phyloP scores from a whole-genome alignment of 1,140 invertebrate genomes.

The Saccostrea echinata region DNA sequence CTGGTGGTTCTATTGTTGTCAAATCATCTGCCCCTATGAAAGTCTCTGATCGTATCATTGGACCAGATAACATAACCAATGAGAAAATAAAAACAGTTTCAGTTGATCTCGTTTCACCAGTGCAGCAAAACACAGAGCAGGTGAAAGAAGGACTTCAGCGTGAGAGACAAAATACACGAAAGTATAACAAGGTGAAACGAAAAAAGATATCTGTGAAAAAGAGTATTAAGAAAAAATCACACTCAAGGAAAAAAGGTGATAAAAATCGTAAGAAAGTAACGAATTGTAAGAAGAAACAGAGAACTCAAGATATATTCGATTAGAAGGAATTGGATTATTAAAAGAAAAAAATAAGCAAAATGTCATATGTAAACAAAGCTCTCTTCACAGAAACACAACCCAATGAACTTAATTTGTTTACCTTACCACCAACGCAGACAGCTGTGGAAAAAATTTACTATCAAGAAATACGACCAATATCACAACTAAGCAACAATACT shows the following conservation, averaged over 20 bases:
- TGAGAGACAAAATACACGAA: no score
- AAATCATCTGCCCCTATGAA: neutral
- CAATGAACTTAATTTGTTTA: slow-evolving; percentile 47
- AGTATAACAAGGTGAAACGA: slow-evolving; percentile 5
- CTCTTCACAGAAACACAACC: slow-evolving; percentile 55
- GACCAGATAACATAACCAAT: neutral
- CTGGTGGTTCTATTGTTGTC: slow-evolving; percentile 44
- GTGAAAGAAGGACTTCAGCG: slow-evolving; percentile 45
- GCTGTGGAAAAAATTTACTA: slow-evolving; percentile 53
- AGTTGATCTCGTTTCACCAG: slow-evolving; percentile 49
- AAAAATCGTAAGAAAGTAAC: no score
- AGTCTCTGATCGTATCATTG: slow-evolving; percentile 2
- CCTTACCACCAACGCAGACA: slow-evolving; percentile 54
- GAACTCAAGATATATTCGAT: neutral
- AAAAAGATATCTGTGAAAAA: slow-evolving; percentile 22
- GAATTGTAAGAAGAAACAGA: neutral
- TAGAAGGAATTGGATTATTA: no score
- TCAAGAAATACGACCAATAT: slow-evolving; percentile 56
- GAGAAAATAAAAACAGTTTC: slow-evolving; percentile 18
- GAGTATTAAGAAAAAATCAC: neutral
- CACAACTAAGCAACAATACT: slow-evolving; percentile 38
- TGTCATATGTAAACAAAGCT: slow-evolving; percentile 17
- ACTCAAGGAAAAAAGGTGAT: slow-evolving; percentile 2
- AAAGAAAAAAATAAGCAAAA: neutral
- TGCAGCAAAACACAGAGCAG: slow-evolving; percentile 48